phyloP scores from a whole-genome alignment of 2,888 invertebrate genomes.

The Apamea anceps region DNA sequence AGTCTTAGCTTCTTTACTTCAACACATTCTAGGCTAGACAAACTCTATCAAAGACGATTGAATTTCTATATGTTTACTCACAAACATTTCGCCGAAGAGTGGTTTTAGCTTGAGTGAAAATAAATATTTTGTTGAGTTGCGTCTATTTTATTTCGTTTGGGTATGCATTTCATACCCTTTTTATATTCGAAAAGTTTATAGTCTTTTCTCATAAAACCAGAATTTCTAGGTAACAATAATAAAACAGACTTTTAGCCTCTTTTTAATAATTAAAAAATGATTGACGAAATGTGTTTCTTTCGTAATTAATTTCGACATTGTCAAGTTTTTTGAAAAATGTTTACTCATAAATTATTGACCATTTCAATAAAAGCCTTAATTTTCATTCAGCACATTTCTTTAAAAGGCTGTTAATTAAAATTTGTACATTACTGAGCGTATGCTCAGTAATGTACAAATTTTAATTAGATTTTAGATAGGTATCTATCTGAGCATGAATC shows the following conservation, averaged over 20 bases:
- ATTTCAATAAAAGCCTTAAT: neutral
- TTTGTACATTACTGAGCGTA: too few species aligned
- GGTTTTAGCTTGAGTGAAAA: slow-evolving; percentile 47
- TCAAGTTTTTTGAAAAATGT: neutral
- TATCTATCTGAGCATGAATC: too few species aligned
- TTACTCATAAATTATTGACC: neutral
- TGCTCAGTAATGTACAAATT: too few species aligned
- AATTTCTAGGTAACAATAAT: neutral
- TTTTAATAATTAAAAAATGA: neutral
- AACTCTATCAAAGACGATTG: slow-evolving; percentile 54
- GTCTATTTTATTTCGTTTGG: slow-evolving; percentile 32
- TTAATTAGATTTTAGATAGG: too few species aligned
- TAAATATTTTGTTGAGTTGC: slow-evolving; percentile 33
- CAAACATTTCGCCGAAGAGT: slow-evolving; percentile 48
- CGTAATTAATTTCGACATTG: too few species aligned
- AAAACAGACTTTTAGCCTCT: neutral
- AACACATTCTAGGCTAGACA: slow-evolving; percentile 42
- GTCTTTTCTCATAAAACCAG: neutral
- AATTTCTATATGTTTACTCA: slow-evolving; percentile 60
- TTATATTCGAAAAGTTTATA: neutral
- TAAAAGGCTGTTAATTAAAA: neutral
- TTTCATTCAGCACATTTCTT: neutral
- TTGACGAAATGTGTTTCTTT: too few species aligned
- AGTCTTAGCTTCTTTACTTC: slow-evolving; percentile 46
- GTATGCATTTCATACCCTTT: slow-evolving; percentile 24